A percentile compares a stretch with the other conserved stretches of the same genome.
Conservation (phyloP, 2,888 invertebrate species). For the Corythucha ciliata region DNA sequence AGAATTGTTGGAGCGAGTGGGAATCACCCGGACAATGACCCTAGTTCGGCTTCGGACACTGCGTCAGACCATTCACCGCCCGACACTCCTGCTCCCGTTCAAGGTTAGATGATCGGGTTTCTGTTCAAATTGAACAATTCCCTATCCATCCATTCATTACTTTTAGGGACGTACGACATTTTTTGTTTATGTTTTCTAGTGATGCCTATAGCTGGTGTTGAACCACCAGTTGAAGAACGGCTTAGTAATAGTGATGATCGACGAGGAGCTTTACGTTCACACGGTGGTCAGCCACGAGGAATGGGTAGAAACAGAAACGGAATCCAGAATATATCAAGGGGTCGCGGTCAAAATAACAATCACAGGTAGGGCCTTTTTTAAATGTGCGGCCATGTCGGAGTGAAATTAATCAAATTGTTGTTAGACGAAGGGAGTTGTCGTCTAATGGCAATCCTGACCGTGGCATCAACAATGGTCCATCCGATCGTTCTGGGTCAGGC, state of each 20-base stretch:
- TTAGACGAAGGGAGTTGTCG: conserved; percentile 30
- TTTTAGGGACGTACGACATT: too few species aligned
- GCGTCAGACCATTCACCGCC: conserved; percentile 48
- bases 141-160: background rate
- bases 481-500: conserved; percentile 22
- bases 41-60: conserved; percentile 33
- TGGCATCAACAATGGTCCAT: conserved; percentile 15
- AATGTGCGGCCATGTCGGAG: background rate
- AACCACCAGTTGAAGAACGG: too few species aligned
- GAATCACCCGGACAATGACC: conserved; percentile 15
- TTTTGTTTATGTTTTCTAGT: background rate
- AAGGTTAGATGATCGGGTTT: conserved; percentile 12
- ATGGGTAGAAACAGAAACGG: conserved; percentile 30
- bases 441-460: conserved; percentile 28
- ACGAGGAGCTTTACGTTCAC: too few species aligned
- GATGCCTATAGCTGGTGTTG: too few species aligned
- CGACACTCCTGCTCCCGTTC: conserved; percentile 43
- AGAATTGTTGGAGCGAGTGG: background rate
- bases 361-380: conserved; percentile 17
- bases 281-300: conserved; percentile 26
- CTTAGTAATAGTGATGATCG: too few species aligned
- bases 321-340: conserved; percentile 34
- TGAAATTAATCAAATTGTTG: conserved; percentile 5
- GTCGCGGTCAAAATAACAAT: conserved; percentile 33
- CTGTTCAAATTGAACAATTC: background rate